These are phyloP conservation scores for Pteropus rufus DNA, from an alignment of 2,797 vertebrate species.

Conservation along the genomic window DNA sequence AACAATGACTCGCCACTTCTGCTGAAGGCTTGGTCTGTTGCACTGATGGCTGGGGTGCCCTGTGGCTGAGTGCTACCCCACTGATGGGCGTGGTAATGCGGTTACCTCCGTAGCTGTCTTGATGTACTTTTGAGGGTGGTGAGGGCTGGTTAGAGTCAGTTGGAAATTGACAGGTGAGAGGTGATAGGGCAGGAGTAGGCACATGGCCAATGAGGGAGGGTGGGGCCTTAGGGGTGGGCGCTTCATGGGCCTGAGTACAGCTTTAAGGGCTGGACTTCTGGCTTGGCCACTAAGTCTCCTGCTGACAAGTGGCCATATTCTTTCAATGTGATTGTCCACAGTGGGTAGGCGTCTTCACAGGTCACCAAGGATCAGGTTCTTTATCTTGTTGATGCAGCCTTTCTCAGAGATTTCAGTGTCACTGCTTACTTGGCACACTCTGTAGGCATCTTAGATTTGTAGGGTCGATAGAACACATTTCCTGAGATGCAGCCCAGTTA, in stretches of 20 bases:
- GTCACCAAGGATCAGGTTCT: not conserved
- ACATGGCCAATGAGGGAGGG: not conserved
- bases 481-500: fast-evolving
- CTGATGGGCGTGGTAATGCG: fast-evolving
- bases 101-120: not conserved
- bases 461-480: not conserved
- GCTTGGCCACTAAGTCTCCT: not conserved
- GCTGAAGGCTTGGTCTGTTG: not conserved
- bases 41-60: not conserved
- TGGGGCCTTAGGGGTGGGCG: not conserved
- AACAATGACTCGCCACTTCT: not conserved
- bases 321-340: not conserved
- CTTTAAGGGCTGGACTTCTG: not conserved
- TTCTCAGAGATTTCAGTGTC: not conserved
- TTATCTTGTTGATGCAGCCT: not conserved
- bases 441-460: too few relatives aligned
- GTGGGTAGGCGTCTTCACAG: fast-evolving
- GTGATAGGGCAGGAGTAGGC: not conserved
- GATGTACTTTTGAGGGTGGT: fast-evolving
- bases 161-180: too few relatives aligned
- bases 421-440: not conserved
- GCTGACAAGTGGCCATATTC: too few relatives aligned
- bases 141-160: not conserved
- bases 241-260: not conserved
- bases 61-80: not conserved